Conservation (phyloP, 2,113 vertebrate genomes). For the Pycnonotus jocosus region DNA sequence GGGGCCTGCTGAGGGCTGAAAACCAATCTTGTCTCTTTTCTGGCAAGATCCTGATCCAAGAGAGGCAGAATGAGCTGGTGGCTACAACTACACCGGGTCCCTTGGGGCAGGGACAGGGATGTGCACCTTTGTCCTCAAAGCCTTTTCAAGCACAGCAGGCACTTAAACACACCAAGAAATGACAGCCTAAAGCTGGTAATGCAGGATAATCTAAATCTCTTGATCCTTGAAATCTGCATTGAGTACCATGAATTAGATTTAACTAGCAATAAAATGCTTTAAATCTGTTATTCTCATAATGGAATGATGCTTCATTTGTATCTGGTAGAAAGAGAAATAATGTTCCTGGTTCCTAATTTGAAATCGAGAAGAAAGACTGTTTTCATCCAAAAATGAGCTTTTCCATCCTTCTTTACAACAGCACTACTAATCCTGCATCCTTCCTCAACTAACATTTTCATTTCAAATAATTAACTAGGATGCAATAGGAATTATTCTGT, state of each 20-base stretch:
- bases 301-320: neutral
- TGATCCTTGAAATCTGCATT: constrained; percentile 25
- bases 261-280: constrained; percentile 3
- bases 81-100: neutral
- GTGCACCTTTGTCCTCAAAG: neutral
- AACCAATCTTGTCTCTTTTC: neutral
- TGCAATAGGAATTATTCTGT: neutral
- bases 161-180: neutral
- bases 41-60: neutral
- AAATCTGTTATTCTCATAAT: neutral
- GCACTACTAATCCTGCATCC: neutral
- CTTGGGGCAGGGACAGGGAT: neutral
- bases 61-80: neutral
- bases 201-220: constrained; percentile 39
- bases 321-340: neutral
- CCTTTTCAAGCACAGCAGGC: neutral
- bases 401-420: neutral
- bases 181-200: constrained; percentile 16
- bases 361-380: neutral
- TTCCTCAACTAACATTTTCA: neutral
- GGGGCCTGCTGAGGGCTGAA: neutral
- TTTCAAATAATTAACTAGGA: neutral
- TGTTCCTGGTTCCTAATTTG: neutral
- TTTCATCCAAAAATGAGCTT: neutral
- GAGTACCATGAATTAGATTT: constrained; percentile 4